Evolutionary conservation across 2,888 invertebrate genomes (phyloP).

Genomic region (Ophion slaviceki): DNA sequence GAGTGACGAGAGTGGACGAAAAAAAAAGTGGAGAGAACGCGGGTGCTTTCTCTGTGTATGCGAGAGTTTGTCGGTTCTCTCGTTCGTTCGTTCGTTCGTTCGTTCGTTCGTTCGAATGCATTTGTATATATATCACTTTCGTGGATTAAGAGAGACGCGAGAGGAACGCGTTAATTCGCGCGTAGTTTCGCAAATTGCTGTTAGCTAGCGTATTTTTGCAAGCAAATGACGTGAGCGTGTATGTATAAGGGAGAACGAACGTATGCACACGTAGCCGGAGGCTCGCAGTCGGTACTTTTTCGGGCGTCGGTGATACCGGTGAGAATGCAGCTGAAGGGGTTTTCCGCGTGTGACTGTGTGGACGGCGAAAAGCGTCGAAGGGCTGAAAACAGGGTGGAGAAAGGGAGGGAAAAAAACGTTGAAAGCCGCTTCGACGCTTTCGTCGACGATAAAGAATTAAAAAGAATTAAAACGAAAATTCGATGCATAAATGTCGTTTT

Average conservation of each 20-base stretch:
- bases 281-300: slow-evolving; percentile 53
- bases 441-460: slow-evolving; percentile 67
- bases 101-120: slow-evolving; percentile 38
- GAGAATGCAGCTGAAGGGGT: slow-evolving; percentile 31
- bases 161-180: slow-evolving; percentile 74
- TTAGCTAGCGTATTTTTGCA: slow-evolving; percentile 79
- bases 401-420: slow-evolving; percentile 33
- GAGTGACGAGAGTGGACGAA: not conserved
- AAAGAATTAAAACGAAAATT: slow-evolving; percentile 35
- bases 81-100: slow-evolving; percentile 30
- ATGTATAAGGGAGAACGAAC: slow-evolving; percentile 36
- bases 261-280: slow-evolving; percentile 22
- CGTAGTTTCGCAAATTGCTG: slow-evolving; percentile 76
- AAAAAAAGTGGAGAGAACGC: slow-evolving; percentile 29
- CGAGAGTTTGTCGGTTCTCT: slow-evolving; percentile 36
- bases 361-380: slow-evolving; percentile 55
- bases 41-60: slow-evolving; percentile 26
- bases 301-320: slow-evolving; percentile 55
- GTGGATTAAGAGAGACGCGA: slow-evolving; percentile 71
- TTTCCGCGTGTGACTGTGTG: slow-evolving; percentile 60
- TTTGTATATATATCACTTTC: slow-evolving; percentile 66
- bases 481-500: slow-evolving; percentile 34
- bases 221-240: slow-evolving; percentile 75
- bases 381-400: slow-evolving; percentile 37
- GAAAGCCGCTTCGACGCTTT: slow-evolving; percentile 58